These are phyloP conservation scores for Tipula vernalis DNA, from an alignment of 2,888 invertebrate species.

Conservation along the genomic window DNA sequence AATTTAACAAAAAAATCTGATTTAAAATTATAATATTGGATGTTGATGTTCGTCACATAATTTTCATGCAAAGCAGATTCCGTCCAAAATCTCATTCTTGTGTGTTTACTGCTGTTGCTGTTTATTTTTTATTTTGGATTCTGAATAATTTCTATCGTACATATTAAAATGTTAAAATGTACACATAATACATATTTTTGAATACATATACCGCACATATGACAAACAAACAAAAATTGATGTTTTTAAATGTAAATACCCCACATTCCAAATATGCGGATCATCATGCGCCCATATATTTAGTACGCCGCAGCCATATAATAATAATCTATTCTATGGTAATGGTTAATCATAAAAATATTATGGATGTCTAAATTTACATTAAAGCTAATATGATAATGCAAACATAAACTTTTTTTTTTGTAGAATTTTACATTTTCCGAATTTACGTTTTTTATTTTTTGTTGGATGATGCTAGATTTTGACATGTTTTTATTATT, in stretches of 20 bases:
- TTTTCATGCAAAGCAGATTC: no score
- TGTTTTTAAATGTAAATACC: background rate
- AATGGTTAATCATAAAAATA: background rate
- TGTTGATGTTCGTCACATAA: no score
- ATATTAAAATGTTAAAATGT: background rate
- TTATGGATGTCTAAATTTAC: background rate
- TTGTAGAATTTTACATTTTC: background rate
- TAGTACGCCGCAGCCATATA: background rate
- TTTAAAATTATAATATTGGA: no score
- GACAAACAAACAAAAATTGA: background rate
- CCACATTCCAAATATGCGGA: background rate
- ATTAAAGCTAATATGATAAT: background rate
- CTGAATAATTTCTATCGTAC: background rate
- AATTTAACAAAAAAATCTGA: no score
- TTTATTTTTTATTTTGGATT: no score
- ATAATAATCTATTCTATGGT: no score
- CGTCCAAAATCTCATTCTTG: no score
- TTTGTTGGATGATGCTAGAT: background rate
- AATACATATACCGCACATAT: background rate
- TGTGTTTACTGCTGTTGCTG: no score
- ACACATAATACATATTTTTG: background rate
- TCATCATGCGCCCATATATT: background rate
- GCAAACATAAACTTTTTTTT: background rate
- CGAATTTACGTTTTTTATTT: background rate
- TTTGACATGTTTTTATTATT: background rate